Percentiles rank a stretch among this genome's conserved stretches.
phyloP scores from a whole-genome alignment of 1,140 invertebrate genomes.

The Megalonaias nervosa region DNA sequence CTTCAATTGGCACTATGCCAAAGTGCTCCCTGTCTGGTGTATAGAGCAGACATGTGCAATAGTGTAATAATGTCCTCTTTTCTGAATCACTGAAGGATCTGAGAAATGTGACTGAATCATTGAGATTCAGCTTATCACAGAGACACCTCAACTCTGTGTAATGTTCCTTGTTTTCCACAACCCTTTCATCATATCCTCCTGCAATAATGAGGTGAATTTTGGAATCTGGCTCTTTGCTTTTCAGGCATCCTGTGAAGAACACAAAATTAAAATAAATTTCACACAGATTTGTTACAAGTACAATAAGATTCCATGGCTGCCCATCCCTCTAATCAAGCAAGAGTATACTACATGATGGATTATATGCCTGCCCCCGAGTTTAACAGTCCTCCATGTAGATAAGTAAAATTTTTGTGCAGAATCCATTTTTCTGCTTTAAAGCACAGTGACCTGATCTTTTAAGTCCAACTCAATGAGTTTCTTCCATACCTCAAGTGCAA shows the following conservation, averaged over 20 bases:
- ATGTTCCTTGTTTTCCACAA: slow-evolving; percentile 92
- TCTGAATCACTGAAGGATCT: slow-evolving; percentile 88
- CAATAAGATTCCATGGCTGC: too few species aligned
- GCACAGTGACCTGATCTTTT: too few species aligned
- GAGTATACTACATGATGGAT: too few species aligned
- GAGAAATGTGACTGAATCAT: slow-evolving; percentile 86
- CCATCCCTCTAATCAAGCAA: too few species aligned
- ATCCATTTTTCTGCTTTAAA: too few species aligned
- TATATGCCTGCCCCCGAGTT: too few species aligned
- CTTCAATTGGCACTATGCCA: slow-evolving; percentile 99
- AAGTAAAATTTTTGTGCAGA: too few species aligned
- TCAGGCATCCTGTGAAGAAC: slow-evolving; percentile 56
- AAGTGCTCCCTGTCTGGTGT: slow-evolving; percentile 99
- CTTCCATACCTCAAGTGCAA: too few species aligned
- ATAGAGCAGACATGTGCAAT: slow-evolving; percentile 88
- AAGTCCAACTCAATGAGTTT: too few species aligned
- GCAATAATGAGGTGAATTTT: slow-evolving; percentile 90
- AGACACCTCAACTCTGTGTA: slow-evolving; percentile 83
- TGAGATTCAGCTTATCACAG: slow-evolving; percentile 78
- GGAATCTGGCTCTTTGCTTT: slow-evolving; percentile 71
- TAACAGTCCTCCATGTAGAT: too few species aligned
- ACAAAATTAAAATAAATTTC: slow-evolving; percentile 5
- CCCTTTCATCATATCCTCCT: slow-evolving; percentile 95
- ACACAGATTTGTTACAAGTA: not conserved
- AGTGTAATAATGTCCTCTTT: slow-evolving; percentile 85